Evolutionary conservation across 2,888 invertebrate genomes (phyloP).

Genomic region (Prosopocoilus inquinatus): DNA sequence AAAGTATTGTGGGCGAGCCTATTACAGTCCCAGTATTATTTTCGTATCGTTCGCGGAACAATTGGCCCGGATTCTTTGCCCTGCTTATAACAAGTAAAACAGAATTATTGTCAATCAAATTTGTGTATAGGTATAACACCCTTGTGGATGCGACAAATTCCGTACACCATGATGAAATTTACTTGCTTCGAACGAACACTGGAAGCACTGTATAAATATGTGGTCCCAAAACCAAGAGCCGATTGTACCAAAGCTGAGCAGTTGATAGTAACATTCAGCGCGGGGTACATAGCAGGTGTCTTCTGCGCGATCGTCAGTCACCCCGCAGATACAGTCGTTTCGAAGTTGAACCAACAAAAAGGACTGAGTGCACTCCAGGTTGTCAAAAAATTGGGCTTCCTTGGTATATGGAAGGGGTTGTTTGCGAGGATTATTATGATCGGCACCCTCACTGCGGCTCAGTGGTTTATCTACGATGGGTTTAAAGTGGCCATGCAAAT

Average conservation of each 20-base stretch:
- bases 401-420: slow-evolving; percentile 85
- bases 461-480: slow-evolving; percentile 98
- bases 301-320: slow-evolving; percentile 99
- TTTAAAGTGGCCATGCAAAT: slow-evolving; percentile 73
- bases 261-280: slow-evolving; percentile 90
- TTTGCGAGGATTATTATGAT: slow-evolving; percentile 94
- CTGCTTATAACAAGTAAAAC: too few relatives aligned
- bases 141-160: slow-evolving; percentile 96
- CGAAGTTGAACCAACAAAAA: slow-evolving; percentile 92
- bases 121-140: slow-evolving; percentile 65
- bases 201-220: slow-evolving; percentile 84
- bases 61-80: too few relatives aligned
- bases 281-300: slow-evolving; percentile 96
- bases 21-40: too few relatives aligned
- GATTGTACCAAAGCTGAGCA: slow-evolving; percentile 92
- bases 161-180: slow-evolving; percentile 99
- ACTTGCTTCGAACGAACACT: slow-evolving; percentile 97
- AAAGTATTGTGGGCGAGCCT: too few relatives aligned
- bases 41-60: too few relatives aligned
- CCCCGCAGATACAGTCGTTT: slow-evolving; percentile 96
- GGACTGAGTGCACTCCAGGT: slow-evolving; percentile 71
- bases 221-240: slow-evolving; percentile 91
- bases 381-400: slow-evolving; percentile 70
- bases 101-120: too few relatives aligned
- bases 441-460: slow-evolving; percentile 91